Conservation (phyloP, 2,113 vertebrate genomes). For the Syngnathus typhle region DNA sequence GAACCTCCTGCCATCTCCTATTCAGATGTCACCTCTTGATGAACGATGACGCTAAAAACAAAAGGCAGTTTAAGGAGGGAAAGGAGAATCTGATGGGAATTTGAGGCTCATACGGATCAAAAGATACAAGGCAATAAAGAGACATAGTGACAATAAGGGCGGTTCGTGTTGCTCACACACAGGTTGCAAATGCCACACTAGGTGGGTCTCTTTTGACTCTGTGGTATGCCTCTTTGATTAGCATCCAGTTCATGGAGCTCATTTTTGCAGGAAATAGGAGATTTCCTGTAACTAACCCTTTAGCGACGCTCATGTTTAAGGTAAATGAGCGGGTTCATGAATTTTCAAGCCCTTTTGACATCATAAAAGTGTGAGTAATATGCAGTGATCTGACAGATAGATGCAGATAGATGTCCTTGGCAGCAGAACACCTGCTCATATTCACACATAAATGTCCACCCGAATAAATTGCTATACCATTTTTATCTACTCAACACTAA, state of each 20-base stretch:
- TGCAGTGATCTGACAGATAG: not conserved
- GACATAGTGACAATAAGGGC: not conserved
- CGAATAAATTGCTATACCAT: not conserved
- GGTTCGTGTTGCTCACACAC: constrained; percentile 11
- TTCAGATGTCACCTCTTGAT: not conserved
- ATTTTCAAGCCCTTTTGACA: not conserved
- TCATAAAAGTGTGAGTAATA: not conserved
- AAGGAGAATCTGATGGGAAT: not conserved
- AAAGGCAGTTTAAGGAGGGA: not conserved
- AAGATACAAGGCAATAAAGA: constrained; percentile 11
- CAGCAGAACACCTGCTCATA: not conserved
- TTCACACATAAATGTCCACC: not conserved
- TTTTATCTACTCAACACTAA: not conserved
- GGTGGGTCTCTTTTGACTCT: constrained; percentile 42
- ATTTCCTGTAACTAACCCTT: not conserved
- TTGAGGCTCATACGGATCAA: constrained; percentile 3
- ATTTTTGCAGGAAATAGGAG: not conserved
- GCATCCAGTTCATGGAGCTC: not conserved
- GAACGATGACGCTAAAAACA: not conserved
- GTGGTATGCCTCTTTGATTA: constrained; percentile 41
- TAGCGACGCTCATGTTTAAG: not conserved
- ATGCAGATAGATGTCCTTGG: not conserved
- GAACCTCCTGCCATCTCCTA: not conserved
- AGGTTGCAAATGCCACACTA: constrained; percentile 44
- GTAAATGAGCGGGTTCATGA: not conserved